These are phyloP conservation scores for Lates japonicus DNA, from an alignment of 2,797 vertebrate genomes.

Conservation along the genomic window DNA sequence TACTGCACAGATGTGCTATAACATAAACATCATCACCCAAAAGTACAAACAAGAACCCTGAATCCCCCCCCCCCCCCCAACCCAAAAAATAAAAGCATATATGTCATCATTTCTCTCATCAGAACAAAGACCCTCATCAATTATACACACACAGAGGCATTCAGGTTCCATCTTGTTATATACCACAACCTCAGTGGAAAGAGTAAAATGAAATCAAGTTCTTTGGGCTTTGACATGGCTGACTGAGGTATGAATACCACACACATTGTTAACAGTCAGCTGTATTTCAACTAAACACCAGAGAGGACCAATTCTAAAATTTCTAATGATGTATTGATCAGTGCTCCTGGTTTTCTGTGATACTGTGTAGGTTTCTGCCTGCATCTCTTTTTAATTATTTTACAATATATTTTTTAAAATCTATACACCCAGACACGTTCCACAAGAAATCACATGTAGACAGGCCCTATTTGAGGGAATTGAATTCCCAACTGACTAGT, in stretches of 20 bases:
- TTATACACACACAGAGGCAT: constrained; percentile 86
- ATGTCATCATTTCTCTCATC: constrained; percentile 78
- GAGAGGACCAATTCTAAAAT: constrained; percentile 81
- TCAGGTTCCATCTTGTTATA: constrained; percentile 82
- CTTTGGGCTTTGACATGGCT: constrained; percentile 89
- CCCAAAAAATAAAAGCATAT: constrained; percentile 76
- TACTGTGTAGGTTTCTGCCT: constrained; percentile 81
- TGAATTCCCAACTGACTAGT: constrained; percentile 83
- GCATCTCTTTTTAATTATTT: constrained; percentile 76
- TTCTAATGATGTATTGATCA: constrained; percentile 79
- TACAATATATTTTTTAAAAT: constrained; percentile 80
- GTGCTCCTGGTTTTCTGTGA: constrained; percentile 78
- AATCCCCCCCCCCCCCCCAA: constrained; percentile 42
- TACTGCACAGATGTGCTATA: constrained; percentile 87
- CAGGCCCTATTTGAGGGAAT: constrained; percentile 83
- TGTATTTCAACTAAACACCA: constrained; percentile 82
- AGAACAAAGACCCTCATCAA: constrained; percentile 83
- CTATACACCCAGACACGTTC: constrained; percentile 89
- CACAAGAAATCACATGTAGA: constrained; percentile 88
- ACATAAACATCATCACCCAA: constrained; percentile 85
- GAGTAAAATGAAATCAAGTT: constrained; percentile 85
- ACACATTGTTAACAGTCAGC: constrained; percentile 88
- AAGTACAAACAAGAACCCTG: constrained; percentile 84
- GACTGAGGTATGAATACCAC: constrained; percentile 85
- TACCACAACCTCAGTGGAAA: constrained; percentile 83